Evolutionary conservation across 2,113 vertebrate species (phyloP), one percentile per base, ranked within the genome.

Genomic region (Ibidorhyncha struthersii): DNA sequence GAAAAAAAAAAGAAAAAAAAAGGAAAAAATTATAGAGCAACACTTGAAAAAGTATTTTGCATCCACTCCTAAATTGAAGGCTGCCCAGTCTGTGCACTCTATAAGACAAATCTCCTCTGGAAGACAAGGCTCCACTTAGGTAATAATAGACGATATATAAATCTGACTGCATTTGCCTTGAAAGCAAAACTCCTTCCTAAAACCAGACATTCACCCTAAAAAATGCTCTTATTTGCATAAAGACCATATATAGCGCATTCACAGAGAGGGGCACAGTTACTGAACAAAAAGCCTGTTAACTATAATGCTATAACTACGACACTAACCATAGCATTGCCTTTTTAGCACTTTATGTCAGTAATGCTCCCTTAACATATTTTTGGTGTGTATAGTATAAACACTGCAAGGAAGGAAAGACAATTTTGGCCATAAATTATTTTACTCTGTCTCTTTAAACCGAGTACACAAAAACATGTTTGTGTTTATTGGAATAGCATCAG

Each of bases 61-160:
- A 82, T 89, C 61, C 43, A 61, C 56, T 91, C 50, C 53, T 66
- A 87, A 96, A 96, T 16, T 86, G 86, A 97, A 87, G 77, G 67
- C 84, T 95, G 87, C 66, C 45, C 78, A 86, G 41, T 58, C 62
- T 87, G 20, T 55, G 45, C 32, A 70, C 22, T 93, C 58, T 62
- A 0, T 53, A 87, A 90, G 77, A 87, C 40, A 82, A 89, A 84
- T 82, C 45, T 93, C 30, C 47, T 92, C 40, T 82, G 49, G n/a
- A 89, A 89, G 74, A 85, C 62, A 84, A 72, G 45, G 69, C 62
- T 95, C 38, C 32, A 69, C 58, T 73, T 79, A 82, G 66, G 89
- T 95, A 95, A 97, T 93, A 93, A 88, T 55, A 96, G 73, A 91
- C 52, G 53, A 7, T 11, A 80, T 61, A 95, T 79, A 87, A 94